Conservation (phyloP, 2,888 invertebrate genomes). For the Scelioninae gen. 1 region DNA sequence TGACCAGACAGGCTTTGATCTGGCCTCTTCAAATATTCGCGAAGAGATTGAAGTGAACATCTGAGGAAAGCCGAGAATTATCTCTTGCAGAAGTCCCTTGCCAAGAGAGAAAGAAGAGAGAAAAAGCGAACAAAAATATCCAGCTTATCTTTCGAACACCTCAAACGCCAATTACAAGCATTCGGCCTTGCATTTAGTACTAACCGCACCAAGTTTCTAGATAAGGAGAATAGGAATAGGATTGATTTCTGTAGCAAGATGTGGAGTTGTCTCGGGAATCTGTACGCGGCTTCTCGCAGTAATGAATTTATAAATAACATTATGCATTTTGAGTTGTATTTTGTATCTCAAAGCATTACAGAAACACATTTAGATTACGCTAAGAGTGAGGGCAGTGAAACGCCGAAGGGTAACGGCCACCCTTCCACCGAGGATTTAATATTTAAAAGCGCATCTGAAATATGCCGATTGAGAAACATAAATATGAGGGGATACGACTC, state of each 20-base stretch:
- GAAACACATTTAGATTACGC: constrained; percentile 63
- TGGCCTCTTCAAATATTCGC: constrained; percentile 84
- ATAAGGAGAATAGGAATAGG: neutral
- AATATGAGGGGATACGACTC: constrained; percentile 77
- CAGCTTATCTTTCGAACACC: constrained; percentile 33
- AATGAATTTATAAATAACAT: constrained; percentile 59
- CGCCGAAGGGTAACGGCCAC: constrained; percentile 69
- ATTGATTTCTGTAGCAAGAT: neutral
- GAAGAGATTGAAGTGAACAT: constrained; percentile 84
- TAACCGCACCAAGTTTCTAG: neutral
- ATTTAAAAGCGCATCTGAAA: constrained; percentile 84
- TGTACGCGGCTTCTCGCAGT: constrained; percentile 25
- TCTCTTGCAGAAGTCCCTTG: constrained; percentile 67
- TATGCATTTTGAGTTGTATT: constrained; percentile 57
- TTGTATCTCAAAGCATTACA: constrained; percentile 63
- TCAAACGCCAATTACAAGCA: constrained; percentile 64
- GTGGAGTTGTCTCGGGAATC: too few relatives aligned
- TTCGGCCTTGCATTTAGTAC: neutral
- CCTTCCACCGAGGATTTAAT: constrained; percentile 79
- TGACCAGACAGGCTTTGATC: constrained; percentile 84
- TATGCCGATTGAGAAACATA: constrained; percentile 83
- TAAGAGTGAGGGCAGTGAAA: constrained; percentile 67
- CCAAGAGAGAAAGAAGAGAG: neutral
- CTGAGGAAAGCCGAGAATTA: constrained; percentile 81
- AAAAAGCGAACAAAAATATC: constrained; percentile 14